phyloP scores from a whole-genome alignment of 2,888 invertebrate species.

The Mythimna albipuncta region DNA sequence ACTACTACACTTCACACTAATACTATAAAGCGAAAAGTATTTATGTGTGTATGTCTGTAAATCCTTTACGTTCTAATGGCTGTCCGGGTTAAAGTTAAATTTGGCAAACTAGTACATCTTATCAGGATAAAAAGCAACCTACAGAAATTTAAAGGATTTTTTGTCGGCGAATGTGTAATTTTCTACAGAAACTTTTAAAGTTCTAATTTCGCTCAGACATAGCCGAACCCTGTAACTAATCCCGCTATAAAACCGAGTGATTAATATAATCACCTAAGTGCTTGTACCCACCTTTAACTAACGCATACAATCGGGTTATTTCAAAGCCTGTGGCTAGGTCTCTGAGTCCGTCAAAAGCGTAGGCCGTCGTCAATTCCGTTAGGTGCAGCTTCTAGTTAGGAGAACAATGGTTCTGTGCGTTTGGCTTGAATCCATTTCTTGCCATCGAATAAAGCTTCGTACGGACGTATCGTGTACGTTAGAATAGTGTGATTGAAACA shows the following conservation, averaged over 20 bases:
- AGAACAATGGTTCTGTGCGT: slow-evolving; percentile 28
- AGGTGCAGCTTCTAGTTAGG: slow-evolving; percentile 24
- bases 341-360: slow-evolving; percentile 11
- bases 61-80: no score
- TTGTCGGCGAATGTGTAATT: no score
- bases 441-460: neutral
- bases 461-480: neutral
- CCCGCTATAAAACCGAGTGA: neutral
- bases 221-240: no score
- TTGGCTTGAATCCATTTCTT: slow-evolving; percentile 6
- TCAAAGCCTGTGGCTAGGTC: neutral
- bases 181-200: no score
- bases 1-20: no score
- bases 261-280: slow-evolving; percentile 25
- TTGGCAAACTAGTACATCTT: no score
- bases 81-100: no score
- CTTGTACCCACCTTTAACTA: neutral
- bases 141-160: no score
- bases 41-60: no score
- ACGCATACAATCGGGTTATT: slow-evolving; percentile 14
- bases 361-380: neutral
- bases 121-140: no score
- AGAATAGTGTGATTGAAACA: neutral
- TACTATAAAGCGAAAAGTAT: no score
- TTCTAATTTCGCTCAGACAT: no score